Evolutionary conservation across 2,888 invertebrate species (phyloP), one percentile per base, ranked within the genome.

Genomic region (Choristoneura rosaceana): DNA sequence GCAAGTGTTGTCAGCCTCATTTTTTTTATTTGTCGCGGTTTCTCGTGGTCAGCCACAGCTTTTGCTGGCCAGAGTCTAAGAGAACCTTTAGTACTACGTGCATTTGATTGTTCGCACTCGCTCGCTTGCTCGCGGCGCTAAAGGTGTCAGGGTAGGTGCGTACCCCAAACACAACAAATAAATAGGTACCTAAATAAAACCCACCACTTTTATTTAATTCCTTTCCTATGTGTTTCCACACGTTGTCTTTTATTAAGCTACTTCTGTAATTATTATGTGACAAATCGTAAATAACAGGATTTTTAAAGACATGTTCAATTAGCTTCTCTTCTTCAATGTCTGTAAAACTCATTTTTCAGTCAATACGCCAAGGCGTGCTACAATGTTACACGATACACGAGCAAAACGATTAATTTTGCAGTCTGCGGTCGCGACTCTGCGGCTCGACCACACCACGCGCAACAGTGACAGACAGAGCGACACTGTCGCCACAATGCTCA

Each of bases 371-470:
- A 15, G 15, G 15, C n/a, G 14, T 50, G 2, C 9, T 9, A 8
- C 8, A 47, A 47, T 47, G 0, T 45, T 45, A 14, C 12, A 14
- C 2, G 14, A 5, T 15, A 50, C 8, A 50, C 50, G 2, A 50
- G 17, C 50, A 7, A 47, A 14, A 7, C 47, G 9, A 52, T 17
- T 9, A 17, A 3, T 15, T 15, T 17, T 52, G 50, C 50, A 3
- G 50, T 52, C 50, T 52, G 50, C 50, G 17, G 50, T 52, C 50
- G 50, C 50, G 50, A 52, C 50, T 15, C 50, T 15, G 50, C 50
- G 50, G 50, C 15, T 15, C 15, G 50, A 9, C 7, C 1, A 8
- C 15, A 8, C 50, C 2, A 15, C 50, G 17, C 17, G 15, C 47
- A 47, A 38, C 5, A 38, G 5, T 38, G 38, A 38, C 38, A 38